These are phyloP conservation scores for Hyposmocoma kahamanoa DNA, from an alignment of 1,140 invertebrate species.

Conservation along the genomic window DNA sequence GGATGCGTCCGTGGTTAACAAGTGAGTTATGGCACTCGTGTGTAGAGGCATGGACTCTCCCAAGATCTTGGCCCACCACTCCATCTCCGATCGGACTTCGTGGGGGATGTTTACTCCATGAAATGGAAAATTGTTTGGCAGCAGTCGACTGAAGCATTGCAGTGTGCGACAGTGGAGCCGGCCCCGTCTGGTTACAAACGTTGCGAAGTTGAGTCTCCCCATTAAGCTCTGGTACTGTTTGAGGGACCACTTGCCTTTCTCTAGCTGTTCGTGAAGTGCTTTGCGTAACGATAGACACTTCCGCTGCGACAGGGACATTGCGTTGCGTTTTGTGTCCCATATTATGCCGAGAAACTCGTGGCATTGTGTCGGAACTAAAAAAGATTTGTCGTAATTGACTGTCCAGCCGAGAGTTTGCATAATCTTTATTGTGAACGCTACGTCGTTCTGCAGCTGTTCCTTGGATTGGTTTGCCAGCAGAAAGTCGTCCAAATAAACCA, in stretches of 20 bases:
- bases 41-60: no score
- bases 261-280: conserved; percentile 12
- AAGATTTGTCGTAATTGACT: conserved; percentile 33
- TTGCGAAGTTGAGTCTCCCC: no score
- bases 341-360: conserved; percentile 35
- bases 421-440: conserved; percentile 5
- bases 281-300: conserved; percentile 17
- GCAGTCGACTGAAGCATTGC: no score
- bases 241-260: conserved; percentile 13
- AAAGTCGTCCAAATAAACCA: no score
- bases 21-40: no score
- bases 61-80: no score
- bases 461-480: conserved; percentile 7
- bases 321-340: conserved; percentile 33
- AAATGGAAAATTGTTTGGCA: conserved; percentile 61
- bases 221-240: conserved; percentile 19
- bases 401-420: conserved; percentile 28
- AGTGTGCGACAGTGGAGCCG: no score
- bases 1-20: no score
- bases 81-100: no score
- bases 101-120: no score
- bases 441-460: not conserved
- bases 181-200: no score
- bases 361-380: conserved; percentile 24
- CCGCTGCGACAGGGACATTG: conserved; percentile 21